Base-by-base conservation (phyloP, 37 sponge, comb jelly and placozoan genomes). In the Halichondria panicea region DNA sequence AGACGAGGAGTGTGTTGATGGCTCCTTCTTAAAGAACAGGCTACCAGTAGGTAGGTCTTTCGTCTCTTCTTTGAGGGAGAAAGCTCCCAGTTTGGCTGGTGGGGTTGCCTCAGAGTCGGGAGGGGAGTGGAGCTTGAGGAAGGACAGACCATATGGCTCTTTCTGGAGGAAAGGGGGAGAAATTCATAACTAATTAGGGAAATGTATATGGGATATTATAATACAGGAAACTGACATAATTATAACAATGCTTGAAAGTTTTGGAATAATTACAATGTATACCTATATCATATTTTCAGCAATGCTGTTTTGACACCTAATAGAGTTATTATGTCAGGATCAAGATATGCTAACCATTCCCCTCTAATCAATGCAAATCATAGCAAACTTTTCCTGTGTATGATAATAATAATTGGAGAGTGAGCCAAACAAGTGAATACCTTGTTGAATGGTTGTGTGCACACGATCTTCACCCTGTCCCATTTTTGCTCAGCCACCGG, bases 371-470 rank as follows among this genome's bases (percentile, higher is more conserved):
- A n/a, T n/a, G n/a, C n/a, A n/a, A n/a, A n/a, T 56, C 27, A 24
- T 27, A 56, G 7, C 4, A 5, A 28, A 8, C 2, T 2, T n/a
- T n/a, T n/a, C n/a, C n/a, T 7, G 35, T 63, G 33, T 21, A 42
- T 15, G 35, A 52, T 28, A 18, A 18, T 6, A 56, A 73, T 54
- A 6, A 56, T 35, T 9, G 12, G 8, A 74, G 25, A 12, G 1
- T 24, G 5, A 25, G 4, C 15, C 22, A 5, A 9, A 21, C 57
- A 30, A 38, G 28, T 52, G 21, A 43, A 27, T 32, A 85, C 94
- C 91, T 87, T 88, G 75, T 96, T 96, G 61, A 75, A 96, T 7
- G 91, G 97, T 66, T 96, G 97, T 3, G 91, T 89, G 64, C 97
- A 96, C 9, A 96, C 87, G 3, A 96, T 27, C 63, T 96, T 96